Base-by-base conservation (phyloP, 2,797 vertebrate species). In the Ataeniobius toweri region DNA sequence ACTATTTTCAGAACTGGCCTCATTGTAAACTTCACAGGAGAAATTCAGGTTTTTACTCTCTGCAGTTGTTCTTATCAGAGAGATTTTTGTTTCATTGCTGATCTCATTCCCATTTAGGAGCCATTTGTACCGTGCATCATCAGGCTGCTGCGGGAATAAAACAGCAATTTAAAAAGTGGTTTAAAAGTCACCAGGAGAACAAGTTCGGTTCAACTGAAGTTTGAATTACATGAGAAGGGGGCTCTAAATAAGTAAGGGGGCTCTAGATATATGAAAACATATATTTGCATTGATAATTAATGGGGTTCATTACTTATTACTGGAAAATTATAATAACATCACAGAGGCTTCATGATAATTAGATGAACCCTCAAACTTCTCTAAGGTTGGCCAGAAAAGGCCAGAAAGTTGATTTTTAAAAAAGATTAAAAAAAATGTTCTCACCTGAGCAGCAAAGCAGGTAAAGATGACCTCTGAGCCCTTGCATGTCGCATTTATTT, bases 51-150 rank as follows among this genome's bases (percentile, higher is more conserved):
- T 0, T 12, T 6, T 3, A 28, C 77, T 7, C 0, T 7, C 0
- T 16, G 56, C 0, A 3, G 0, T 0, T 0, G 0, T 0, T 3
- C 0, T 13, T 0, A 0, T 7, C 10, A 88, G 26, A 58, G 22
- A 4, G 1, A 1, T 6, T 22, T 0, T 48, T 0, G 0, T 0
- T 0, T 0, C 55, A 0, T 2, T 0, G 0, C 20, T 0, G 3
- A 46, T 0, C 3, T 0, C 0, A 0, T 79, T 2, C 0, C 3
- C 0, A 3, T 81, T 58, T n/a, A 41, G 3, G 5, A 79, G 0
- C 93, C 91, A 93, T 2, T 2, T 0, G 14, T 58, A 12, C 0
- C 0, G n/a, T 1, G 1, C 14, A 9, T 16, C 0, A 46, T 22
- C 1, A 5, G 18, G 0, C 53, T 20, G 0, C 8, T 46, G 61